Evolutionary conservation across 2,888 invertebrate genomes (phyloP).

Genomic region (Physocephala rufipes): DNA sequence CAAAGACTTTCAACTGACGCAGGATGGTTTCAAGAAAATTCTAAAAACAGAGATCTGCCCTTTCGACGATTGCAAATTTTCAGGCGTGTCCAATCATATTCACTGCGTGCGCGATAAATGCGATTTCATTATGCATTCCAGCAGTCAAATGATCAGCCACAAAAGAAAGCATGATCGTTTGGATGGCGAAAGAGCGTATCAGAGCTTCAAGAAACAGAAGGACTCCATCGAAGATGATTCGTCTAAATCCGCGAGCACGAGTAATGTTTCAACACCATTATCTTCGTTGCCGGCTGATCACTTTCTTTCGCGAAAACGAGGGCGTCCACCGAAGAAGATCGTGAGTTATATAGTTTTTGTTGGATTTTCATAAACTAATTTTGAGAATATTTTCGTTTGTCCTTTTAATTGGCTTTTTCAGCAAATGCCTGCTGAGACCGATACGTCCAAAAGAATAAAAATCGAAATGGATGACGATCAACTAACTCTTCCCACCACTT

Average conservation of each 20-base stretch:
- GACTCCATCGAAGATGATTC: conserved; percentile 57
- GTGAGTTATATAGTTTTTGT: conserved; percentile 49
- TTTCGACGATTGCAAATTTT: conserved; percentile 91
- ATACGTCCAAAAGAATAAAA: conserved; percentile 55
- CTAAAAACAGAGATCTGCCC: conserved; percentile 96
- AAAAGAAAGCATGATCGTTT: conserved; percentile 96
- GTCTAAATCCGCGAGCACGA: conserved; percentile 42
- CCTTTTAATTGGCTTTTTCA: conserved; percentile 36
- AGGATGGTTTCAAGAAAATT: conserved; percentile 98
- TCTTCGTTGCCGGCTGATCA: conserved; percentile 62
- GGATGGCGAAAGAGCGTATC: conserved; percentile 77
- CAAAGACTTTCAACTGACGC: conserved; percentile 93
- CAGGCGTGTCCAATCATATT: conserved; percentile 95
- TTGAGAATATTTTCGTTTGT: neutral
- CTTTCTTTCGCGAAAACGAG: conserved; percentile 61
- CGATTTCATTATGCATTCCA: conserved; percentile 95
- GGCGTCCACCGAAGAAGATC: conserved; percentile 63
- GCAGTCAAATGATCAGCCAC: conserved; percentile 96
- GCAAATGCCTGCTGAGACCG: conserved; percentile 53
- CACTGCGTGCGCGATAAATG: conserved; percentile 97
- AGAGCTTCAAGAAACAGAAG: conserved; percentile 58
- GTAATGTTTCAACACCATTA: conserved; percentile 56
- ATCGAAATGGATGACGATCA: conserved; percentile 46
- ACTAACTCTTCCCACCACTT: conserved; percentile 10
- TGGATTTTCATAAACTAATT: neutral